Evolutionary conservation across 2,113 vertebrate genomes (phyloP).

Genomic region (Sakesphorus luctuosus): DNA sequence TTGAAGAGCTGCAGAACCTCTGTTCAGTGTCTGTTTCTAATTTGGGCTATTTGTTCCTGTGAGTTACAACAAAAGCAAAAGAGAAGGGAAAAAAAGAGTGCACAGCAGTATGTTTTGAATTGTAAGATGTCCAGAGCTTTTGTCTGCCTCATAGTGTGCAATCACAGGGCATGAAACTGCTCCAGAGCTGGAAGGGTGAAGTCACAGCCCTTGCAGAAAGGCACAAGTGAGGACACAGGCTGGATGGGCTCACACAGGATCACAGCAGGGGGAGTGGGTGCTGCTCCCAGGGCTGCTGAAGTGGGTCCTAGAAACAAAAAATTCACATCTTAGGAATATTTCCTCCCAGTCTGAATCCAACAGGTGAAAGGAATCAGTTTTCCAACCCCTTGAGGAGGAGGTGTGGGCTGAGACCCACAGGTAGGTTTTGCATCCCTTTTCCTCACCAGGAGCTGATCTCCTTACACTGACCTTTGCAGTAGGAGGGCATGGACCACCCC

Average conservation of each 20-base stretch:
- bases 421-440: neutral
- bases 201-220: neutral
- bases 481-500: neutral
- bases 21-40: conserved; percentile 59
- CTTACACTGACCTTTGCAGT: fast-evolving
- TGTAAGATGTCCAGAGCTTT: conserved; percentile 30
- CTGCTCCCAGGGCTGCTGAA: neutral
- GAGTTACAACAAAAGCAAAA: conserved; percentile 56
- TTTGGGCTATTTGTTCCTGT: conserved; percentile 54
- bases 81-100: neutral
- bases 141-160: conserved; percentile 14
- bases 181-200: neutral
- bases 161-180: neutral
- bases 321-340: neutral
- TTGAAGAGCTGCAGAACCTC: conserved; percentile 39
- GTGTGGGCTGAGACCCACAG: neutral
- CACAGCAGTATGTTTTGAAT: conserved; percentile 34
- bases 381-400: neutral
- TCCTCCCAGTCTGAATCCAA: fast-evolving
- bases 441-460: neutral
- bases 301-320: neutral
- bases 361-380: neutral
- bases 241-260: neutral
- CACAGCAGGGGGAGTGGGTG: fast-evolving
- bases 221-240: neutral